A percentile compares a stretch with the other conserved stretches of the same genome.
phyloP scores from a whole-genome alignment of 2,797 vertebrate species.

The Sus cebifrons region DNA sequence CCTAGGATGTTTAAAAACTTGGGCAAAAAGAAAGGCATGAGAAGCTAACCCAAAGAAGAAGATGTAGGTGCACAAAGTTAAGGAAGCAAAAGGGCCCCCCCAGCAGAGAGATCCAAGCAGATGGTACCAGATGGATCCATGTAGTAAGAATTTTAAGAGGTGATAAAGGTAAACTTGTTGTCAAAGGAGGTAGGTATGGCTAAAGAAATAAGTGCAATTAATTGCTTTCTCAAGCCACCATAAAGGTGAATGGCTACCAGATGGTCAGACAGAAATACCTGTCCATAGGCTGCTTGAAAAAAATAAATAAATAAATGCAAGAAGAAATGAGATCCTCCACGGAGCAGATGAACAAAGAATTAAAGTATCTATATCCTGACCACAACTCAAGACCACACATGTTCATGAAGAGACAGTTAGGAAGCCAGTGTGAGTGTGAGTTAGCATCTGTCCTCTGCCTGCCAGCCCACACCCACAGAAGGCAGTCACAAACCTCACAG shows the following conservation, averaged over 20 bases:
- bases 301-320: constrained; percentile 72
- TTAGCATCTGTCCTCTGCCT: background rate
- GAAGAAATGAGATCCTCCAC: constrained; percentile 86
- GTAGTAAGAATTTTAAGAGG: constrained; percentile 74
- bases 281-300: constrained; percentile 79
- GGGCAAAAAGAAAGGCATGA: background rate
- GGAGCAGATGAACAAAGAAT: constrained; percentile 89
- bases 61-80: background rate
- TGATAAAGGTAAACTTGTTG: constrained; percentile 77
- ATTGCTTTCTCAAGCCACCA: constrained; percentile 86
- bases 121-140: constrained; percentile 29
- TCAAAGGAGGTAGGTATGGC: constrained; percentile 78
- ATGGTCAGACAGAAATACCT: constrained; percentile 86
- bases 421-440: background rate
- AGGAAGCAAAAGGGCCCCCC: constrained; percentile 16
- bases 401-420: constrained; percentile 32
- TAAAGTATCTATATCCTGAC: constrained; percentile 88
- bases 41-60: background rate
- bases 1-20: background rate
- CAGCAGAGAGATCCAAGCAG: background rate
- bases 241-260: constrained; percentile 89
- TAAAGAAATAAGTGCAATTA: constrained; percentile 82
- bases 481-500: background rate
- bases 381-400: constrained; percentile 86
- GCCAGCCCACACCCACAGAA: background rate